Evolutionary conservation across 2,888 invertebrate genomes (phyloP).

Genomic region (Eupithecia vulgata): DNA sequence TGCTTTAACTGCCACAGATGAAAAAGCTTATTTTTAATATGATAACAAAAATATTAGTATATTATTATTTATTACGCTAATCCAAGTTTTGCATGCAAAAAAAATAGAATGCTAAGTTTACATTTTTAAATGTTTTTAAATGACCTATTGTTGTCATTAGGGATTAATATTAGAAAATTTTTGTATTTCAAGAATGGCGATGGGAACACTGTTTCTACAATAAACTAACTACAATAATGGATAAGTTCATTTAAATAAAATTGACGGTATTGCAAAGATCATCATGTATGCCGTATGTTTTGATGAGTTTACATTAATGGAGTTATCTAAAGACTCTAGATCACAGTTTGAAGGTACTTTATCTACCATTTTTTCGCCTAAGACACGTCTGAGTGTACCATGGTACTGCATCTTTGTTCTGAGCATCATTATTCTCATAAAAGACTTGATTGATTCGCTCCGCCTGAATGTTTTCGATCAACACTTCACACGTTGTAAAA

Average conservation of each 20-base stretch:
- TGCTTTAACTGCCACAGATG: background rate
- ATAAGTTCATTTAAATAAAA: background rate
- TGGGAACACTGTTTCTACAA: no score
- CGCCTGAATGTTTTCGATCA: conserved; percentile 33
- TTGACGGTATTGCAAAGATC: background rate
- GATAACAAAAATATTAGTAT: no score
- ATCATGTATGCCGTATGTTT: background rate
- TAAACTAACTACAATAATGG: no score
- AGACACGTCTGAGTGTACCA: conserved; percentile 6
- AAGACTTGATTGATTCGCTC: conserved; percentile 25
- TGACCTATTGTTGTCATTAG: no score
- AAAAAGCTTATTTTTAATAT: background rate
- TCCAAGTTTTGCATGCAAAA: background rate
- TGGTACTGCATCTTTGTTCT: conserved; percentile 30
- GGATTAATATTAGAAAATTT: no score
- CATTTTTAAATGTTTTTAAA: no score
- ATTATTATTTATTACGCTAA: no score
- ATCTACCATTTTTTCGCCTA: conserved; percentile 6
- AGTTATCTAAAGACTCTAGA: background rate
- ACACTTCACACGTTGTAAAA: conserved; percentile 9
- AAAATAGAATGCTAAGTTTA: no score
- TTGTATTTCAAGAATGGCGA: no score
- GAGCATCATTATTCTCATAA: conserved; percentile 31
- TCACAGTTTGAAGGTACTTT: background rate
- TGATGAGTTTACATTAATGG: no score